Evolutionary conservation across 2,113 vertebrate genomes (phyloP).

Genomic region (Lasiurus cinereus): DNA sequence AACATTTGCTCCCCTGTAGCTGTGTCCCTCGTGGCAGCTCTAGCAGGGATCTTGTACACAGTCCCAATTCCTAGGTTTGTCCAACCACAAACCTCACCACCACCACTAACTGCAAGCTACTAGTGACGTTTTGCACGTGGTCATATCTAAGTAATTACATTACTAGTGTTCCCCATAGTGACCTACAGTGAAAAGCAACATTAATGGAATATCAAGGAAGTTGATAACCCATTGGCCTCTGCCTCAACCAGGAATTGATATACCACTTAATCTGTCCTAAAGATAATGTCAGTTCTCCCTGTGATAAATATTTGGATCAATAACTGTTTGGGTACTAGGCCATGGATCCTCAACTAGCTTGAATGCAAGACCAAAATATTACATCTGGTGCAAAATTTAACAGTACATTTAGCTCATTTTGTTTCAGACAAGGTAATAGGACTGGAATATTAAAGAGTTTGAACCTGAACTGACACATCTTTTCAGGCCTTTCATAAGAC

Average conservation of each 20-base stretch:
- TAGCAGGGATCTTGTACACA: background rate
- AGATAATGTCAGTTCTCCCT: background rate
- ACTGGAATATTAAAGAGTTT: background rate
- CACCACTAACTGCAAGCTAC: background rate
- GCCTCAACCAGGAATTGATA: background rate
- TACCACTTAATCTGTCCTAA: background rate
- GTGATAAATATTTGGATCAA: background rate
- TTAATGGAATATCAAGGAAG: background rate
- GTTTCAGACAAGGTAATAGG: conserved; percentile 6
- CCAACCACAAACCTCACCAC: background rate
- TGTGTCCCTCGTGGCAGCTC: background rate
- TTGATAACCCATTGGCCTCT: background rate
- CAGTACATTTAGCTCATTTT: background rate
- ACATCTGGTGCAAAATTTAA: background rate
- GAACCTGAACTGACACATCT: background rate
- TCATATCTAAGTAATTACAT: background rate
- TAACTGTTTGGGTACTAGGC: background rate
- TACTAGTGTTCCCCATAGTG: background rate
- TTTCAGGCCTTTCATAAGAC: background rate
- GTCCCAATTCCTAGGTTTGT: background rate
- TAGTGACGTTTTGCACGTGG: background rate
- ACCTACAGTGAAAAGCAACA: background rate
- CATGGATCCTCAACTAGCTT: background rate
- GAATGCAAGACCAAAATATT: conserved; percentile 22
- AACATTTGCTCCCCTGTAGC: background rate